phyloP scores from a whole-genome alignment of 2,113 vertebrate species.

The Scalopus aquaticus region DNA sequence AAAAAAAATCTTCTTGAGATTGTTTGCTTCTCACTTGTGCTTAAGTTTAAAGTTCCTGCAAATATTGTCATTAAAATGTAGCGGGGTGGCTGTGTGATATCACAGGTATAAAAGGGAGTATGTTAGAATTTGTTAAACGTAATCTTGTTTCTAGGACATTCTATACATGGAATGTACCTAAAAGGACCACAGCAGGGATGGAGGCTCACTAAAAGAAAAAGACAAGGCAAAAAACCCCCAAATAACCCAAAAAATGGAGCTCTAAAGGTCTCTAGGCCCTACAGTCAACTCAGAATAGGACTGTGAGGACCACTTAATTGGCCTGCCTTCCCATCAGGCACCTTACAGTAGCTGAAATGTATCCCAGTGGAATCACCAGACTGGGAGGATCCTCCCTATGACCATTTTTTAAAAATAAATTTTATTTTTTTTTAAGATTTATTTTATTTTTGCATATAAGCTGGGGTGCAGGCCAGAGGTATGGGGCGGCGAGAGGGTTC shows the following conservation, averaged over 20 bases:
- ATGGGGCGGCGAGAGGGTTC: too few species aligned
- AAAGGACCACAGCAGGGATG: neutral
- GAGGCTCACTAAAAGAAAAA: neutral
- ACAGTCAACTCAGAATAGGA: neutral
- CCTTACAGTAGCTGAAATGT: conserved; percentile 44
- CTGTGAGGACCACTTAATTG: neutral
- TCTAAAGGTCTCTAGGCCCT: neutral
- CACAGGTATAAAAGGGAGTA: neutral
- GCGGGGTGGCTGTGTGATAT: neutral
- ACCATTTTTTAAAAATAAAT: too few species aligned
- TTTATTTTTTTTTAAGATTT: too few species aligned
- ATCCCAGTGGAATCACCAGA: conserved; percentile 26
- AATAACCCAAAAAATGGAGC: neutral
- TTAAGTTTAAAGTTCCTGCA: neutral
- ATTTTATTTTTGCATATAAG: too few species aligned
- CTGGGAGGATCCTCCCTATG: conserved; percentile 6
- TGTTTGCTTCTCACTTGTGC: neutral
- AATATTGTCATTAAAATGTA: neutral
- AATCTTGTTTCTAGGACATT: neutral
- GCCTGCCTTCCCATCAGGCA: neutral
- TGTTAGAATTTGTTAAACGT: neutral
- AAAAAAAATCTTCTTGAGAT: neutral
- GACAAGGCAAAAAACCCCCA: neutral
- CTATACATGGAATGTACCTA: neutral
- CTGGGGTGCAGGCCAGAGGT: too few species aligned